Percentiles rank a stretch among this genome's conserved stretches.
Conservation (phyloP, 2,888 invertebrate genomes). For the Sarcophaga variegata region DNA sequence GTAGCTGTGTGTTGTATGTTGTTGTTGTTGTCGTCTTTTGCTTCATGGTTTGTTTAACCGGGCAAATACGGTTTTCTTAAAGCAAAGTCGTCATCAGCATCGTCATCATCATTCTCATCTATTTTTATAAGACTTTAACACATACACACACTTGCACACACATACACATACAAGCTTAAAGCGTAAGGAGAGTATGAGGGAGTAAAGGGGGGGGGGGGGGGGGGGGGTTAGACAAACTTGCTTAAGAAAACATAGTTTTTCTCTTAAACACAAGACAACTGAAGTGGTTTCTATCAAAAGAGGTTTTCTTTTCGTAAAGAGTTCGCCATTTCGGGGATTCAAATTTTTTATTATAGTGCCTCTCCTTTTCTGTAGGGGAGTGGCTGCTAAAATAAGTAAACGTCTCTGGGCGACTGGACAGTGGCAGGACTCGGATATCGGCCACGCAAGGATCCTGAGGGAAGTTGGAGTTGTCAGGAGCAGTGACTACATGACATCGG, state of each 20-base stretch:
- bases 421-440: too few relatives aligned
- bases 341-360: too few relatives aligned
- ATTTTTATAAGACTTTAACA: too few relatives aligned
- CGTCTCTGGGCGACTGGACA: too few relatives aligned
- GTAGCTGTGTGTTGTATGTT: not conserved
- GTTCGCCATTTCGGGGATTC: too few relatives aligned
- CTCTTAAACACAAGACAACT: slow-evolving; percentile 41
- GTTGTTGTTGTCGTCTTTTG: slow-evolving; percentile 8
- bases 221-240: slow-evolving; percentile 23
- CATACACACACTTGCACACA: too few relatives aligned
- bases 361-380: too few relatives aligned
- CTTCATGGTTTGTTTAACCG: slow-evolving; percentile 63
- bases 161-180: not conserved
- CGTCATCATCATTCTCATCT: not conserved
- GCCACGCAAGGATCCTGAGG: too few relatives aligned
- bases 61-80: slow-evolving; percentile 20
- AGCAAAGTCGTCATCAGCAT: slow-evolving; percentile 8
- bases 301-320: too few relatives aligned
- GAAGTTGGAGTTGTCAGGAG: too few relatives aligned
- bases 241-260: slow-evolving; percentile 39
- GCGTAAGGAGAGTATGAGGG: slow-evolving; percentile 26
- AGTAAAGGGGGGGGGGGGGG: not conserved
- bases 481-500: too few relatives aligned
- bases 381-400: too few relatives aligned
- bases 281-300: slow-evolving; percentile 41